Evolutionary conservation across 2,888 invertebrate genomes (phyloP).

Genomic region (Drosophila diplacantha): DNA sequence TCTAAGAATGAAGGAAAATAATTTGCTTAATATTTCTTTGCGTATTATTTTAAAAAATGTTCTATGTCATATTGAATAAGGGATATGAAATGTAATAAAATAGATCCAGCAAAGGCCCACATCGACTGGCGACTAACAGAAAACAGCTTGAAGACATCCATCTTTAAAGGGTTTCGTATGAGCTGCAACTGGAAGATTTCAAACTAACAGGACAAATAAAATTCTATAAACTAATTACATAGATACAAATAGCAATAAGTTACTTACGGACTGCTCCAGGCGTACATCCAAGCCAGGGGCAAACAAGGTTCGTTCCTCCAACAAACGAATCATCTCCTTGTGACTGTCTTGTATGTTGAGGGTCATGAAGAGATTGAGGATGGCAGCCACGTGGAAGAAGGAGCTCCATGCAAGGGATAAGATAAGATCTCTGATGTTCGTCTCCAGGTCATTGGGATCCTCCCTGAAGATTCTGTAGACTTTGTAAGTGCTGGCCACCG

Average conservation of each 20-base stretch:
- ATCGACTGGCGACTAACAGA: too few species aligned
- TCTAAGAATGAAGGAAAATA: too few species aligned
- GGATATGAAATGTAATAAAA: too few species aligned
- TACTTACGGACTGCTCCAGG: conserved; percentile 41
- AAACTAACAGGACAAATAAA: too few species aligned
- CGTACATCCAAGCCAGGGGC: conserved; percentile 33
- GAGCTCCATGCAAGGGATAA: background rate
- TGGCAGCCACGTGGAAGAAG: conserved; percentile 13
- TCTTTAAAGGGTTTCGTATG: conserved; percentile 33
- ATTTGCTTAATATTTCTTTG: too few species aligned
- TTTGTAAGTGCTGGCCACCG: background rate
- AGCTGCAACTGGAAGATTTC: conserved; percentile 46
- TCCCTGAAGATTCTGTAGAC: too few species aligned
- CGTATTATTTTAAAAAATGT: too few species aligned
- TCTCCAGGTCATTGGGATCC: too few species aligned
- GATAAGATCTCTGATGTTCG: accelerated
- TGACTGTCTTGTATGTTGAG: conserved; percentile 20
- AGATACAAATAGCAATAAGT: too few species aligned
- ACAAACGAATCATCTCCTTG: conserved; percentile 3
- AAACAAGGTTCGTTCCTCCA: conserved; percentile 27
- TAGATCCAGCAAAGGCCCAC: too few species aligned
- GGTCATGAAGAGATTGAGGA: background rate
- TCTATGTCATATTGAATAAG: too few species aligned
- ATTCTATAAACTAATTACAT: too few species aligned
- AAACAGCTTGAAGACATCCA: conserved; percentile 32